phyloP scores from a whole-genome alignment of 2,888 invertebrate genomes.

The Nezara viridula region DNA sequence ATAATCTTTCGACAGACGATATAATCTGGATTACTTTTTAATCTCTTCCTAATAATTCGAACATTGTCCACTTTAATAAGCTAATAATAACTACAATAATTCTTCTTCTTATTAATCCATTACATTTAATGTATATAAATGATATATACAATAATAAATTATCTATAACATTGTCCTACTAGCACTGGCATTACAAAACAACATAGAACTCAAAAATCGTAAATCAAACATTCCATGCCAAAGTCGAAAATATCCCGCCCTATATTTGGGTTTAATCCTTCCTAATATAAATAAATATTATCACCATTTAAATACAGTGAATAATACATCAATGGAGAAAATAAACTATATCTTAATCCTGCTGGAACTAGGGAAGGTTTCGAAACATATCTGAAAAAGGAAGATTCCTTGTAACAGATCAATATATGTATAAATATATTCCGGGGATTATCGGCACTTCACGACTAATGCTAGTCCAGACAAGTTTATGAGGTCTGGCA shows the following conservation, averaged over 20 bases:
- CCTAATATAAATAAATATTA: slow-evolving; percentile 23
- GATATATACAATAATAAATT: too few species aligned
- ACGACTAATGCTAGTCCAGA: background rate
- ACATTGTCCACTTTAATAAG: too few species aligned
- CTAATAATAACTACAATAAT: too few species aligned
- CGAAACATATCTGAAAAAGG: slow-evolving; percentile 12
- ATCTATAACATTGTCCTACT: too few species aligned
- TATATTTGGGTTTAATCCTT: background rate
- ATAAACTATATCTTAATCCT: slow-evolving; percentile 16
- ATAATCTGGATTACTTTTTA: too few species aligned
- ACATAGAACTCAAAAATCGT: background rate
- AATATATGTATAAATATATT: background rate
- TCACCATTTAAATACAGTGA: slow-evolving; percentile 1
- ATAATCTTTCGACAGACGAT: too few species aligned
- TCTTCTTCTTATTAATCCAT: too few species aligned
- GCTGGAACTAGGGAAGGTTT: background rate
- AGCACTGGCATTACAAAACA: background rate
- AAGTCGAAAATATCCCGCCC: background rate
- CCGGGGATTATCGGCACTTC: slow-evolving; percentile 11
- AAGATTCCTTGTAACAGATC: background rate
- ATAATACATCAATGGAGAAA: background rate
- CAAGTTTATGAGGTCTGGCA: background rate
- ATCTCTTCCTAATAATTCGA: too few species aligned
- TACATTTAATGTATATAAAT: too few species aligned
- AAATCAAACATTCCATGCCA: background rate